A percentile compares a stretch with the other conserved stretches of the same genome.
phyloP scores from a whole-genome alignment of 2,797 vertebrate genomes.

The Poecilia gillii region DNA sequence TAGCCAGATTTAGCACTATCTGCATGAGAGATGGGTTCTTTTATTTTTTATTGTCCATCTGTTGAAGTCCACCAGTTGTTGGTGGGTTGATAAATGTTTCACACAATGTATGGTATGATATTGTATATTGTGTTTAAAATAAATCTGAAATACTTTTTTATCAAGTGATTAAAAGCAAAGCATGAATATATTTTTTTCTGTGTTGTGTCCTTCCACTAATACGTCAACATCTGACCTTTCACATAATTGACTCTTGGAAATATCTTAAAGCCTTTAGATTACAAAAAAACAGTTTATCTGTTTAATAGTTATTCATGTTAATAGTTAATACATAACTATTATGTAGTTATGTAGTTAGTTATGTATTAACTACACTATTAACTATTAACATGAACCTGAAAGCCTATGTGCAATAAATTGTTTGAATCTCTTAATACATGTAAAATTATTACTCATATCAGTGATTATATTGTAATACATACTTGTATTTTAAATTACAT shows the following conservation, averaged over 20 bases:
- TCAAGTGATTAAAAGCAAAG: slow-evolving; percentile 98
- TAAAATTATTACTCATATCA: background rate
- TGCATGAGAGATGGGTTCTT: slow-evolving; percentile 92
- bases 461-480: background rate
- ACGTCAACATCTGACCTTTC: background rate
- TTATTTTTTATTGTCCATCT: slow-evolving; percentile 78
- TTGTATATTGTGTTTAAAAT: slow-evolving; percentile 97
- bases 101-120: slow-evolving; percentile 98
- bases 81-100: slow-evolving; percentile 91
- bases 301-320: too few species aligned
- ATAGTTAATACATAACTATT: background rate
- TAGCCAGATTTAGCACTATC: slow-evolving; percentile 89
- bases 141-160: slow-evolving; percentile 99
- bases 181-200: slow-evolving; percentile 85
- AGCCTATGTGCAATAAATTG: background rate
- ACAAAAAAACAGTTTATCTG: background rate
- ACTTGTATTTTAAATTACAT: background rate
- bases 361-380: too few species aligned
- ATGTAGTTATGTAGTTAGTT: too few species aligned
- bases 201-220: slow-evolving; percentile 28
- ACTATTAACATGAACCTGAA: background rate
- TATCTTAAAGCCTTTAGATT: background rate
- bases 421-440: background rate
- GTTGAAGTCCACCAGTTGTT: slow-evolving; percentile 84
- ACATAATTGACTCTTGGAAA: background rate